Evolutionary conservation across 2,797 vertebrate species (phyloP), one percentile per base, ranked within the genome.

Genomic region (Platyrinchus mystaceus): DNA sequence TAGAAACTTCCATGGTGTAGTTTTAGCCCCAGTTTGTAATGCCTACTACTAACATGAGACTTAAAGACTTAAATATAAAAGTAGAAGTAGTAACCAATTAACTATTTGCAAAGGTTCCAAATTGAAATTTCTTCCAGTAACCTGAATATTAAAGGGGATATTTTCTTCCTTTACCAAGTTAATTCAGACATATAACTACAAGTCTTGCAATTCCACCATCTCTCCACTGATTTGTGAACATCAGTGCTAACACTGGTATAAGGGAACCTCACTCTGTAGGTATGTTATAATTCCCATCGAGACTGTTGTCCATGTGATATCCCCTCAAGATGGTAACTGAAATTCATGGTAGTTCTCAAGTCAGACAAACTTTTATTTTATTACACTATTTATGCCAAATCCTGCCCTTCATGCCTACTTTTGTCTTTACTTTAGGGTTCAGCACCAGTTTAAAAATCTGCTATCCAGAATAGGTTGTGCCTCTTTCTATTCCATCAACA

Each of bases 231-330:
- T 24, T 16, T 85, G 49, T 70, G 34, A 84, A 36, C 1, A 4
- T 32, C 19, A 10, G 7, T 49, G 68, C 82, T 39, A 36, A 74
- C 3, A 14, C 0, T 10, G 16, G 15, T 1, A 6, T 28, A 39
- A 78, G 50, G 41, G 46, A 75, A 58, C 21, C 44, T 46, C 1
- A 19, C 43, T 80, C 44, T 24, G 7, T 2, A 63, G 26, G 16
- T 14, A 41, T 28, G 59, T 23, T 19, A 0, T 6, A 34, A 58
- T 16, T 47, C 47, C 84, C 47, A 68, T 5, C 39, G n/a, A 6
- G 18, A 58, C 9, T 20, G 10, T 2, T 60, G 37, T 41, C 47
- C 43, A 17, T 2, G 9, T 27, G 37, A 24, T 2, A 37, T 17
- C 17, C 60, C 53, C 50, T 46, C 26, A 41, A n/a, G 34, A 12